Evolutionary conservation across 2,888 invertebrate species (phyloP).

Genomic region (Hipparchia semele): DNA sequence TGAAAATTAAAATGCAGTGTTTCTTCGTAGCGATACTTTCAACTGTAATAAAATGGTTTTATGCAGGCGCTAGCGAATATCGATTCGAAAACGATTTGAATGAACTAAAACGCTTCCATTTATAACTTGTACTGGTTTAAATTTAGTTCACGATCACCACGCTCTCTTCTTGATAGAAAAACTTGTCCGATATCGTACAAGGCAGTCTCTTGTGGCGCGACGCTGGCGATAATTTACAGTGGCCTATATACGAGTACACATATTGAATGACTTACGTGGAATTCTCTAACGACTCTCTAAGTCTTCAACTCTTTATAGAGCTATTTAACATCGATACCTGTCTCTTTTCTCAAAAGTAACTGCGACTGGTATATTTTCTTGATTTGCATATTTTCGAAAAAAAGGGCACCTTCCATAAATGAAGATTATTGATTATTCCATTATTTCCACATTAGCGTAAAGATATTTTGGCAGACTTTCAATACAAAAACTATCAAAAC

Average conservation of each 20-base stretch:
- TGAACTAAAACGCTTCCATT: not conserved
- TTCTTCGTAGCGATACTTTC: no score
- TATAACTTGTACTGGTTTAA: constrained; percentile 14
- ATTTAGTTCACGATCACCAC: constrained; percentile 61
- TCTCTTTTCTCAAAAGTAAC: constrained; percentile 7
- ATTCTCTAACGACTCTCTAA: constrained; percentile 23
- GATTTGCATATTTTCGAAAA: constrained; percentile 6
- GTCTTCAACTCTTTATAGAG: constrained; percentile 6
- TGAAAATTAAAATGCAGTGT: no score
- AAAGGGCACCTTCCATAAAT: constrained; percentile 1
- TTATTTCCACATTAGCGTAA: no score
- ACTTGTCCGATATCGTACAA: constrained; percentile 65
- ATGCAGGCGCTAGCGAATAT: no score
- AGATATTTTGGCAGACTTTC: no score
- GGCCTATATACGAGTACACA: constrained; percentile 60
- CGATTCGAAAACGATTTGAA: no score
- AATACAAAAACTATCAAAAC: no score
- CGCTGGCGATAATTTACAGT: constrained; percentile 59
- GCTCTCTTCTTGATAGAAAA: constrained; percentile 70
- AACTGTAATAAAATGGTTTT: no score
- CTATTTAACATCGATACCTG: not conserved
- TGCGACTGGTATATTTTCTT: constrained; percentile 1
- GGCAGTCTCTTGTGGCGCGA: constrained; percentile 24
- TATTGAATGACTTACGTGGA: constrained; percentile 24
- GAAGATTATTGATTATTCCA: no score